These are phyloP conservation scores for Tholera decimalis DNA, from an alignment of 2,888 invertebrate species.

Conservation along the genomic window DNA sequence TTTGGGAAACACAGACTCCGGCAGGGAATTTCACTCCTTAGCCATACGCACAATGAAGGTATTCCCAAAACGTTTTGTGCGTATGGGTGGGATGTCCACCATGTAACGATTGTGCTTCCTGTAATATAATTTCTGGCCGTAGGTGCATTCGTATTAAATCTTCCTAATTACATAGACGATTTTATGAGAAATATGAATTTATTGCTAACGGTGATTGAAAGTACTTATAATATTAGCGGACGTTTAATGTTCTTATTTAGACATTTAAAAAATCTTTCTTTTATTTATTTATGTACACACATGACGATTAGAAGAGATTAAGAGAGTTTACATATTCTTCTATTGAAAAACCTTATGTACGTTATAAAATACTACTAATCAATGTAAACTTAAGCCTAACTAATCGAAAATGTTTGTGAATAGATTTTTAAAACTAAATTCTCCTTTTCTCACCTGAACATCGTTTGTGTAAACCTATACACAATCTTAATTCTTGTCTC, in stretches of 20 bases:
- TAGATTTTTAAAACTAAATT: slow-evolving; percentile 2
- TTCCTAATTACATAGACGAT: slow-evolving; percentile 27
- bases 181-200: slow-evolving; percentile 30
- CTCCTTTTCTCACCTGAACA: slow-evolving; percentile 1
- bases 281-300: too few species aligned
- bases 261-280: slow-evolving; percentile 22
- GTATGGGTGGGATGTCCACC: too few species aligned
- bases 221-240: slow-evolving; percentile 33
- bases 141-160: slow-evolving; percentile 17
- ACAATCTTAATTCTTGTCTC: slow-evolving; percentile 3
- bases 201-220: slow-evolving; percentile 19
- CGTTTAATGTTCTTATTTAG: slow-evolving; percentile 34
- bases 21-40: too few species aligned
- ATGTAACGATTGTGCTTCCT: slow-evolving; percentile 22
- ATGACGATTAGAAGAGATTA: too few species aligned
- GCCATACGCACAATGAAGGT: too few species aligned
- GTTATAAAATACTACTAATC: neutral
- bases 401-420: slow-evolving; percentile 5
- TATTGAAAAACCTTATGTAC: slow-evolving; percentile 5
- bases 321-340: slow-evolving; percentile 10
- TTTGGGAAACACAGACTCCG: too few species aligned
- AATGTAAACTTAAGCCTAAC: neutral
- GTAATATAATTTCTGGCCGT: slow-evolving; percentile 21
- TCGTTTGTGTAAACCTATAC: slow-evolving; percentile 16
- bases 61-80: too few species aligned